Base-by-base conservation (phyloP, 2,113 vertebrate genomes). In the Semicossyphus pulcher region DNA sequence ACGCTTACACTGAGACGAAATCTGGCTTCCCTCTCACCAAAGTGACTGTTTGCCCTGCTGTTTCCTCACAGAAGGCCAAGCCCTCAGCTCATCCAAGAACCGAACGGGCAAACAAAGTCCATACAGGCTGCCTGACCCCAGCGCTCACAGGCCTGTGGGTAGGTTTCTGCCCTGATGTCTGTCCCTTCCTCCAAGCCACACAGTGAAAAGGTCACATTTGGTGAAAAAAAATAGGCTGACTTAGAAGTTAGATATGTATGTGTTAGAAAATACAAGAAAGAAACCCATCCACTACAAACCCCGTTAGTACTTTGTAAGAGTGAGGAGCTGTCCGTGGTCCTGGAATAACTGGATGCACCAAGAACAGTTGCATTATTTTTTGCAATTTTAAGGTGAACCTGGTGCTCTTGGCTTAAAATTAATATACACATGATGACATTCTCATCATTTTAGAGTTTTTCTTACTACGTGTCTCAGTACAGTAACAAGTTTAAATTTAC, bases 131-230 rank as follows among this genome's bases (percentile, higher is more conserved):
- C 81, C 90, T 85, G 90, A 93, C 90, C 89, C 89, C 90, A 92
- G 91, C 91, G 75, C 91, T 92, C 92, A 93, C 81, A 93, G 92
- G 92, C 92, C 92, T 92, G 93, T 93, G 92, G 93, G 93, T 94
- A 93, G 89, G 93, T 94, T 72, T 74, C 74, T 84, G 74, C 67
- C 86, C 88, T 10, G 29, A 72, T 48, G 68, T 80, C 72, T 72
- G 20, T 70, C 75, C 29, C 72, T 73, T 80, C 25, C 34, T 87
- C 82, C 73, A 72, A 84, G 64, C 48, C 85, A 78, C 78, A 90
- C 90, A 91, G 89, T 93, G 91, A 83, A 93, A 93, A 93, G 90
- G 91, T 92, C 91, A 88, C 87, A 92, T 92, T 92, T 91, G 84
- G 9, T 63, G 53, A 2, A 23, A 63, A 56, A 32, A 32, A 29